A percentile compares a stretch with the other conserved stretches of the same genome.
phyloP scores from a whole-genome alignment of 2,797 vertebrate species.

The Chaenodraco wilsoni region DNA sequence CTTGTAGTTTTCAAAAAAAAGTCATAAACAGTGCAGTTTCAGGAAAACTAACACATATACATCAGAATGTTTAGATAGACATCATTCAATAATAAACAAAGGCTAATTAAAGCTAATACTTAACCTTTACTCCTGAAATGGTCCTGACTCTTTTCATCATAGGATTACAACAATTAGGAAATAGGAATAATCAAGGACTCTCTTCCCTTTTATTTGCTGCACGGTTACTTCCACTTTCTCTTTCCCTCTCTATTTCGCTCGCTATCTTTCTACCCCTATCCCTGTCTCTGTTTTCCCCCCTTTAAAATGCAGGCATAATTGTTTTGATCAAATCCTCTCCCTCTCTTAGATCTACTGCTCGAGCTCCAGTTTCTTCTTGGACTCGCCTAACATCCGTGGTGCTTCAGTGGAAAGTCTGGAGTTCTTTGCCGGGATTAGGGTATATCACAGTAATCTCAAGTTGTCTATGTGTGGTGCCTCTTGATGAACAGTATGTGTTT shows the following conservation, averaged over 20 bases:
- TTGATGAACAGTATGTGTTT: background rate
- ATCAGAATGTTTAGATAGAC: background rate
- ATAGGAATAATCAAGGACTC: background rate
- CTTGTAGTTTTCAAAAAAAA: background rate
- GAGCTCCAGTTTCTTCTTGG: slow-evolving; percentile 88
- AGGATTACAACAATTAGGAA: background rate
- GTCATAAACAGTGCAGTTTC: too few species aligned
- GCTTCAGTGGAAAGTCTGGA: slow-evolving; percentile 84
- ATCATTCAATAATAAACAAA: background rate
- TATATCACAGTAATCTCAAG: slow-evolving; percentile 24
- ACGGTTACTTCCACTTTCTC: background rate
- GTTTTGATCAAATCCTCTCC: background rate
- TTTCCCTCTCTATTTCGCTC: background rate
- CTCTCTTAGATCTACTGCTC: slow-evolving; percentile 89
- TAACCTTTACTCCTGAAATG: background rate
- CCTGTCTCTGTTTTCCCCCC: background rate
- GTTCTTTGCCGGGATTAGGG: slow-evolving; percentile 90
- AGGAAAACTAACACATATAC: background rate
- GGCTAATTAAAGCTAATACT: background rate
- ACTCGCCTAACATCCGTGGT: slow-evolving; percentile 83
- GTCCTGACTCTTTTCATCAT: too few species aligned
- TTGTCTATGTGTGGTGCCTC: background rate
- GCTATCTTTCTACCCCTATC: background rate
- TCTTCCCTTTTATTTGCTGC: background rate
- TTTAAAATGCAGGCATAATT: background rate